These are phyloP conservation scores for Dermochelys coriacea DNA, from an alignment of 2,797 vertebrate genomes.

Conservation along the genomic window DNA sequence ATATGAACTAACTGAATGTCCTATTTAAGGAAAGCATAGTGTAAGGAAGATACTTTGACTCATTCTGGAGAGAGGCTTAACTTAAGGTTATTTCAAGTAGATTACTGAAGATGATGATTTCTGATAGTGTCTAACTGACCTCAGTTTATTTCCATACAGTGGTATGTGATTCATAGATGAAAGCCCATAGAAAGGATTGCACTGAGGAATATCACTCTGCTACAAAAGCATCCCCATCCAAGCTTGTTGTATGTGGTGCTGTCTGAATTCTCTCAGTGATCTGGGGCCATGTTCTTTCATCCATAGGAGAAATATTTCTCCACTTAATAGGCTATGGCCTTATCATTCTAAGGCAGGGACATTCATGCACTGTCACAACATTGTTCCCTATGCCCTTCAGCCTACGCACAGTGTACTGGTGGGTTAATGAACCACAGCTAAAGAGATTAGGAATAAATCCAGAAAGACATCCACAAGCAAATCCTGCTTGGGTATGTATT, in stretches of 20 bases:
- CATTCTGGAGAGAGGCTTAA: background rate
- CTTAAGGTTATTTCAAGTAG: background rate
- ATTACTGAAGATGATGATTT: background rate
- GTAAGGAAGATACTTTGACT: background rate
- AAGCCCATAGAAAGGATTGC: background rate
- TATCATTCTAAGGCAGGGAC: background rate
- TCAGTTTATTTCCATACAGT: background rate
- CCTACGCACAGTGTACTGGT: background rate
- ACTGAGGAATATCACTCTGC: background rate
- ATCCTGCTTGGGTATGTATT: background rate
- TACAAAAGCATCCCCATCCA: background rate
- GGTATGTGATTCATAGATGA: background rate
- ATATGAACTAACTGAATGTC: background rate
- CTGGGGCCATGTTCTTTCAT: background rate
- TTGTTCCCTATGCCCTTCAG: background rate
- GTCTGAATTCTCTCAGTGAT: background rate
- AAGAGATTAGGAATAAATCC: background rate
- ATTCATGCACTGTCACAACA: background rate
- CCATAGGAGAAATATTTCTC: background rate
- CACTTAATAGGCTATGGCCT: background rate
- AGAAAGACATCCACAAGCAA: background rate
- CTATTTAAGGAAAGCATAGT: fast-evolving
- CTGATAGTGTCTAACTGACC: background rate
- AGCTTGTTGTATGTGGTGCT: fast-evolving
- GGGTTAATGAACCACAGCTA: background rate